Evolutionary conservation across 2,113 vertebrate species (phyloP), one percentile per base, ranked within the genome.

Genomic region (Collichthys lucidus): DNA sequence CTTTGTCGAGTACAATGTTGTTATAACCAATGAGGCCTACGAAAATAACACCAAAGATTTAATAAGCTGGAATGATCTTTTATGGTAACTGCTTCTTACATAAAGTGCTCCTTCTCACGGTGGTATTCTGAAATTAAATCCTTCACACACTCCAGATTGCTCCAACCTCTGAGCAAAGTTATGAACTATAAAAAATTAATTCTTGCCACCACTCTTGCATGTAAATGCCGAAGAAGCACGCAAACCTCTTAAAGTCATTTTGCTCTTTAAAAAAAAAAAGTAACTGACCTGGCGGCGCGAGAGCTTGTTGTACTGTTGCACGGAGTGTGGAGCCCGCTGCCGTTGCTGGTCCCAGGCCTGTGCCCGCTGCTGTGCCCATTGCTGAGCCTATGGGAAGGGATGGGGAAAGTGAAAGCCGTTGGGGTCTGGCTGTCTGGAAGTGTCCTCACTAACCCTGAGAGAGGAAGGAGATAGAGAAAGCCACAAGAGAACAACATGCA

Each of bases 221-320:
- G 44, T 46, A 14, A 46, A 14, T 12, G 44, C 44, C 14, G 4
- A 46, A 46, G 44, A 46, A 40, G 35, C 7, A 46, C 12, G 14
- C 14, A 46, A 46, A 46, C 44, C 14, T 69, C n/a, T 46, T n/a
- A 14, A 17, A 9, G 16, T 63, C 11, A 57, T 57, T 82, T 17
- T 0, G 4, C 6, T 17, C 5, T 19, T 3, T 1, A 4, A 40
- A 40, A 40, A 35, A 35, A 31, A 31, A 31, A 50, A 31, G 46
- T n/a, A 24, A 76, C 90, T 77, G 80, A 95, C 94, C 95, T 94
- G 91, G 92, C 76, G 12, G 94, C 89, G 0, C 93, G 89, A 42
- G 94, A 94, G 88, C 86, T 94, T 14, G 68, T 87, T 19, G 87
- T 6, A 15, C 94, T 95, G 90, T 92, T 91, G 63, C 91, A 90